Percentiles rank a stretch among this genome's conserved stretches.
Evolutionary conservation across 1,140 invertebrate genomes (phyloP).

Genomic region (Atopsyche davidsoni): DNA sequence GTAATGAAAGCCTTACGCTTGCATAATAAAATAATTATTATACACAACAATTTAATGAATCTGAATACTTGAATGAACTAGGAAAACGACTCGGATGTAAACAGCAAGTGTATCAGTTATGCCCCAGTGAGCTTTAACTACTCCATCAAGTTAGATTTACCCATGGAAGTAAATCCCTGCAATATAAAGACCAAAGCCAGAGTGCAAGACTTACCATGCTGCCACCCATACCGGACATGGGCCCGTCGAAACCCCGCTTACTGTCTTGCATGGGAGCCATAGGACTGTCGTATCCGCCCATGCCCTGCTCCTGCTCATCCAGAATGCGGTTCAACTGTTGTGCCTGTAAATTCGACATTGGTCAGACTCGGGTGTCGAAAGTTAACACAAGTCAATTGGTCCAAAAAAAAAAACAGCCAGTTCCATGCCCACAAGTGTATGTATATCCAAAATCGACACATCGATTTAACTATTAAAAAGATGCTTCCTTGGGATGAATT

Average conservation of each 20-base stretch:
- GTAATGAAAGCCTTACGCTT: too few species aligned
- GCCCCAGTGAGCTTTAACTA: too few species aligned
- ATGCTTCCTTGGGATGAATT: constrained; percentile 17
- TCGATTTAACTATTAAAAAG: constrained; percentile 3
- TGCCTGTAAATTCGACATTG: constrained; percentile 41
- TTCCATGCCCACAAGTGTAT: not conserved
- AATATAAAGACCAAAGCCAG: too few species aligned
- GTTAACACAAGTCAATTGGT: not conserved
- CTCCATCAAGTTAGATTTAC: too few species aligned
- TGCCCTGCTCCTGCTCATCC: constrained; percentile 53
- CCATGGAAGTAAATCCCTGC: too few species aligned
- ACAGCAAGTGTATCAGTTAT: too few species aligned
- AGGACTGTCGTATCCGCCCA: constrained; percentile 35
- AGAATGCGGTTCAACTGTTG: constrained; percentile 55
- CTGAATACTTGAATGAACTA: too few species aligned
- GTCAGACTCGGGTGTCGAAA: not conserved
- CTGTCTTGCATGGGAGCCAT: constrained; percentile 15
- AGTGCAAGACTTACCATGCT: too few species aligned
- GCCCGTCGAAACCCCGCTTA: constrained; percentile 12
- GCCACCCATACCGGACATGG: constrained; percentile 23
- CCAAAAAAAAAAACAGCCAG: not conserved
- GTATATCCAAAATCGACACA: constrained; percentile 19
- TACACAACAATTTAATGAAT: too few species aligned
- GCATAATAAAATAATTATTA: too few species aligned
- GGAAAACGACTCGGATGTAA: too few species aligned